A percentile compares a stretch with the other conserved stretches of the same genome.
phyloP scores from a whole-genome alignment of 2,797 vertebrate genomes.

The Chrosomus eos region DNA sequence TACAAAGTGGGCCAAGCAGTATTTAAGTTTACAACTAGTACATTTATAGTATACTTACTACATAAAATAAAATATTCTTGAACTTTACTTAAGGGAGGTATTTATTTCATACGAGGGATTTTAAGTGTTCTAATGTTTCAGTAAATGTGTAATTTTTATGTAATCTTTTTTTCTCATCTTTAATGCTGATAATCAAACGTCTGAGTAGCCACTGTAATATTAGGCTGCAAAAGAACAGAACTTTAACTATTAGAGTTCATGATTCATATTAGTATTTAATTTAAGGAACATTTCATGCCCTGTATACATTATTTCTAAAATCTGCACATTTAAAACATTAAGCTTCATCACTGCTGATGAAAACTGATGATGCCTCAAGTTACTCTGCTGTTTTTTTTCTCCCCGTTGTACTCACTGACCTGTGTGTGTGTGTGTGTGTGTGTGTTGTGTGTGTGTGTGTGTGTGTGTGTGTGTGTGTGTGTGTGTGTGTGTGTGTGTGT shows the following conservation, averaged over 20 bases:
- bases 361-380: background rate
- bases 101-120: background rate
- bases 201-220: background rate
- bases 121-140: background rate
- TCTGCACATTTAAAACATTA: background rate
- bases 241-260: background rate
- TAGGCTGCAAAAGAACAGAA: background rate
- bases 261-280: background rate
- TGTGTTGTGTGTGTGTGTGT: background rate
- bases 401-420: conserved; percentile 1
- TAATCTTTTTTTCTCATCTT: background rate
- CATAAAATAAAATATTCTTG: no score
- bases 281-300: background rate
- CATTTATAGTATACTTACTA: no score
- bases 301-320: background rate
- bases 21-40: no score
- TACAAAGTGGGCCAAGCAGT: no score
- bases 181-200: background rate
- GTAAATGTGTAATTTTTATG: background rate
- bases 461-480: background rate
- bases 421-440: background rate
- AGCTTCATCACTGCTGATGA: background rate
- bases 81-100: no score
- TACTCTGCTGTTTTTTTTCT: conserved; percentile 5
- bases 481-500: conserved; percentile 8